These are phyloP conservation scores for Chrysolina americana DNA, from an alignment of 2,888 invertebrate species.

Conservation along the genomic window DNA sequence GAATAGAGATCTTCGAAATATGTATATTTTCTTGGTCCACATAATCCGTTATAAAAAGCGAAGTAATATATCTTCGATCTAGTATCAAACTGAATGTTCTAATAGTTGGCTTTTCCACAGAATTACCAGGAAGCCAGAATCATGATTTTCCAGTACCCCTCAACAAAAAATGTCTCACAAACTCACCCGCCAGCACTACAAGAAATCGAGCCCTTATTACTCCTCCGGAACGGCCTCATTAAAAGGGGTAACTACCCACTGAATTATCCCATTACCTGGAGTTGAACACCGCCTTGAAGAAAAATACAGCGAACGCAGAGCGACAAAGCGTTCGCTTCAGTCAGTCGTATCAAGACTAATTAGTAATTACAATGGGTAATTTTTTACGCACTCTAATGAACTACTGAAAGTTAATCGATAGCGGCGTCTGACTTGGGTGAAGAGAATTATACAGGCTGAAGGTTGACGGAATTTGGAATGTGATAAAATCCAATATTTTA, in stretches of 20 bases:
- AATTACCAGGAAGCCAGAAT: too few relatives aligned
- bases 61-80: too few relatives aligned
- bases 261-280: constrained; percentile 7
- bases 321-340: background rate
- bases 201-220: background rate
- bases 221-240: background rate
- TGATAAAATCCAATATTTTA: background rate
- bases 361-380: constrained; percentile 1
- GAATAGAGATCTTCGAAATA: too few relatives aligned
- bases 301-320: background rate
- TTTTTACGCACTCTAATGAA: background rate
- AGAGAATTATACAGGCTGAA: background rate
- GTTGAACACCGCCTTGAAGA: background rate
- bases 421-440: background rate
- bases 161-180: background rate
- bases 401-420: background rate
- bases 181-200: background rate
- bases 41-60: too few relatives aligned
- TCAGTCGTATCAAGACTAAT: constrained; percentile 1
- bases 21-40: too few relatives aligned
- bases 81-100: too few relatives aligned
- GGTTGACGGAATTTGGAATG: background rate
- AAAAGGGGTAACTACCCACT: constrained; percentile 7
- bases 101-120: too few relatives aligned
- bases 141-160: too few relatives aligned